A percentile compares a stretch with the other conserved stretches of the same genome.
Conservation (phyloP, 2,113 vertebrate genomes). For the Brienomyrus longianalis region DNA sequence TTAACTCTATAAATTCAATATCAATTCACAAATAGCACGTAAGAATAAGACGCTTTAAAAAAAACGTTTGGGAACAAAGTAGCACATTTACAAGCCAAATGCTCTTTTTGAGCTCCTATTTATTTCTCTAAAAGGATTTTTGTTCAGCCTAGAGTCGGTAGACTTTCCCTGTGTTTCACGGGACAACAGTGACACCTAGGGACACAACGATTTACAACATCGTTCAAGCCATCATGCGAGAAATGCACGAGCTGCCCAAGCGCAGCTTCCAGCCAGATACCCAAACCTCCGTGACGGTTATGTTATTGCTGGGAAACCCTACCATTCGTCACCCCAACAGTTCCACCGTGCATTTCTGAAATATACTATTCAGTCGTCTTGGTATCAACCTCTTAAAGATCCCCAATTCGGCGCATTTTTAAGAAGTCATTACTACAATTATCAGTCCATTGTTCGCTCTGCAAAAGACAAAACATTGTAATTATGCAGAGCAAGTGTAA, state of each 20-base stretch:
- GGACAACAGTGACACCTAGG: slow-evolving; percentile 61
- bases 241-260: not conserved
- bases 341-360: not conserved
- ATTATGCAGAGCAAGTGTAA: slow-evolving; percentile 55
- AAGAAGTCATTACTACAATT: slow-evolving; percentile 51
- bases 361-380: not conserved
- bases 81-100: not conserved
- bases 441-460: slow-evolving; percentile 50
- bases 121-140: not conserved
- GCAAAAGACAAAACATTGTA: slow-evolving; percentile 54
- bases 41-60: not conserved
- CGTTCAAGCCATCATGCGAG: not conserved
- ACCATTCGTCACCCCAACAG: not conserved
- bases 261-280: not conserved
- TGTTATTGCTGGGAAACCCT: not conserved
- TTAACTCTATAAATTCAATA: not conserved
- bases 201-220: slow-evolving; percentile 19
- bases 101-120: not conserved
- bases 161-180: slow-evolving; percentile 16
- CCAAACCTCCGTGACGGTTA: not conserved
- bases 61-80: not conserved
- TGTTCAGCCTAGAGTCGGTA: not conserved
- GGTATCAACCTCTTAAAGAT: not conserved
- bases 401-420: not conserved
- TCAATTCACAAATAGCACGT: not conserved